Percentiles rank a stretch among this genome's conserved stretches.
Conservation (phyloP, 2,888 invertebrate species). For the Agrypnus murinus region DNA sequence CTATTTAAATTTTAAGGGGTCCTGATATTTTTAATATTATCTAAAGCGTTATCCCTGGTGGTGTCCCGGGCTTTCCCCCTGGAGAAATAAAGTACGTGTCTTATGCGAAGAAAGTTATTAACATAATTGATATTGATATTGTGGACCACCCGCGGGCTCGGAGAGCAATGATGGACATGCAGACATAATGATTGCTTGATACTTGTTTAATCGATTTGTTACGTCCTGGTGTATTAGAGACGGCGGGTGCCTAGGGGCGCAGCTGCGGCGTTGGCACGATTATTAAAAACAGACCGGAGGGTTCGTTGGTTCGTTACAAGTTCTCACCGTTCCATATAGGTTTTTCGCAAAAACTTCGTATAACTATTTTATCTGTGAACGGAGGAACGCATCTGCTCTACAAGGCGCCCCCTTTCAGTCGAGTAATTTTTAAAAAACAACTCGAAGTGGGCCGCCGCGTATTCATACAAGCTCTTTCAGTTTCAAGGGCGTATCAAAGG, state of each 20-base stretch:
- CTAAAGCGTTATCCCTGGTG: conserved; percentile 22
- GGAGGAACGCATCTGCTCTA: conserved; percentile 24
- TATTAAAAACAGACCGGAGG: conserved; percentile 60
- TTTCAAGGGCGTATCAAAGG: conserved; percentile 42
- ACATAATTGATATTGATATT: conserved; percentile 45
- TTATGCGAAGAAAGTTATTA: conserved; percentile 39
- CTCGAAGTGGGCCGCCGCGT: conserved; percentile 22
- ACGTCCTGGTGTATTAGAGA: conserved; percentile 61
- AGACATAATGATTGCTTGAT: conserved; percentile 62
- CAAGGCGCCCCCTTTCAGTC: conserved; percentile 17
- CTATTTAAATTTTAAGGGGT: conserved; percentile 62
- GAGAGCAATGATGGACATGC: conserved; percentile 57
- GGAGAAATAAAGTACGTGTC: conserved; percentile 28
- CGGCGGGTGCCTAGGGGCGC: conserved; percentile 57
- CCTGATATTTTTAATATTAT: conserved; percentile 52
- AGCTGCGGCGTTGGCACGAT: conserved; percentile 60
- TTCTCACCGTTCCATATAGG: conserved; percentile 40
- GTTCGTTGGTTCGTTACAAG: conserved; percentile 49
- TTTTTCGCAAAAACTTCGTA: conserved; percentile 37
- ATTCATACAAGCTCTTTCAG: conserved; percentile 35
- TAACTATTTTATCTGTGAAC: conserved; percentile 34
- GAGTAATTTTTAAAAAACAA: conserved; percentile 31
- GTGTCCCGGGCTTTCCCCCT: conserved; percentile 10
- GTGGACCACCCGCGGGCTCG: conserved; percentile 61
- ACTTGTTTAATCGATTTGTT: conserved; percentile 66